A percentile compares a stretch with the other conserved stretches of the same genome.
phyloP scores from a whole-genome alignment of 1,140 invertebrate genomes.

The Sycobia sp. region DNA sequence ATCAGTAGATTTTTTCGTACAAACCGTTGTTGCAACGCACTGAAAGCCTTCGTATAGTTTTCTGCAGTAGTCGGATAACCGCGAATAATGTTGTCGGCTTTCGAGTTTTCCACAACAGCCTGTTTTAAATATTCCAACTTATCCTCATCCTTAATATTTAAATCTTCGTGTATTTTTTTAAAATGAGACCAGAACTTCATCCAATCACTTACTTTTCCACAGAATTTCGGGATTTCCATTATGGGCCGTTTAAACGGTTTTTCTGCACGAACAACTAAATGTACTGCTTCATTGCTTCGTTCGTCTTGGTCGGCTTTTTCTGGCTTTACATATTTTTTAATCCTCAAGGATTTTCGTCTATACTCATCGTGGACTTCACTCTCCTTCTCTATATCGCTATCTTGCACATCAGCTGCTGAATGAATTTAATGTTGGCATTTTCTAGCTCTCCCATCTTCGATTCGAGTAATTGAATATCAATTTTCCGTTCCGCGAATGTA shows the following conservation, averaged over 20 bases:
- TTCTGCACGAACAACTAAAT: neutral
- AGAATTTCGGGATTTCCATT: slow-evolving; percentile 46
- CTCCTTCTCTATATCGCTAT: neutral
- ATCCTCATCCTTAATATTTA: slow-evolving; percentile 38
- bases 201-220: slow-evolving; percentile 48
- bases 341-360: neutral
- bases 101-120: slow-evolving; percentile 29
- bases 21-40: slow-evolving; percentile 30
- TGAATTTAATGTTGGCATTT: neutral
- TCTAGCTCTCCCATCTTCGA: neutral
- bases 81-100: slow-evolving; percentile 33
- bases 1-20: slow-evolving; percentile 40
- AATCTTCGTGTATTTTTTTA: slow-evolving; percentile 49
- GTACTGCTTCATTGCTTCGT: neutral
- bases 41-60: slow-evolving; percentile 25
- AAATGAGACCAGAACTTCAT: slow-evolving; percentile 52
- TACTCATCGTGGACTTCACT: neutral
- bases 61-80: slow-evolving; percentile 32
- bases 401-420: neutral
- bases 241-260: slow-evolving; percentile 41
- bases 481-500: slow-evolving; percentile 33
- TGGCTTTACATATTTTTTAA: neutral
- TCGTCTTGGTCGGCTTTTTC: no score
- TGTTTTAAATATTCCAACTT: slow-evolving; percentile 45
- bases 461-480: neutral